Percentiles rank a stretch among this genome's conserved stretches.
These are phyloP conservation scores for Chaetura pelagica DNA, from an alignment of 2,113 vertebrate species.

Conservation along the genomic window DNA sequence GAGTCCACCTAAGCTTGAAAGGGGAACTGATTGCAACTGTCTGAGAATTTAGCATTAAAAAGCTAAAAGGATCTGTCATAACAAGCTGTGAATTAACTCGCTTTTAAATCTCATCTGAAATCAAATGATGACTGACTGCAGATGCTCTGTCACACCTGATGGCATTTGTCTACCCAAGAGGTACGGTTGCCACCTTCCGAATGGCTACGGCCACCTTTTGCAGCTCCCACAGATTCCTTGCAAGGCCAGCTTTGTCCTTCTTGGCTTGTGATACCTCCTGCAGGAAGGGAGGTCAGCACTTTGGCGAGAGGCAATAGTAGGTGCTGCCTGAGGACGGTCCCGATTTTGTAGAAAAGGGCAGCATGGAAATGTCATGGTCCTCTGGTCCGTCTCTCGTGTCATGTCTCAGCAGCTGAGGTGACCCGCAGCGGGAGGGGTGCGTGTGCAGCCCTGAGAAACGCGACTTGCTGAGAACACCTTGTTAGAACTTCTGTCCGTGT, in stretches of 20 bases:
- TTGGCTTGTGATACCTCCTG: neutral
- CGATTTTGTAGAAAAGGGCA: neutral
- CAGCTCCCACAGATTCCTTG: neutral
- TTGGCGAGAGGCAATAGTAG: fast-evolving
- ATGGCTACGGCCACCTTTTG: neutral
- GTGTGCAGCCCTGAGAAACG: neutral
- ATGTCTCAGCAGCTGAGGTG: neutral
- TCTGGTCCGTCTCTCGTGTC: fast-evolving
- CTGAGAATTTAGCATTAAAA: slow-evolving; percentile 10
- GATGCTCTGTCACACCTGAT: neutral
- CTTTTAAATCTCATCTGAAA: neutral
- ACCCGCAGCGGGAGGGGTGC: too few relatives aligned
- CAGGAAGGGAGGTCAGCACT: too few relatives aligned
- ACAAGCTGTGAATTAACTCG: neutral
- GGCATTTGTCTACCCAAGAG: neutral
- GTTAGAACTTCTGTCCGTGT: fast-evolving
- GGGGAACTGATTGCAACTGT: neutral
- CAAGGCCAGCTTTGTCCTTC: neutral
- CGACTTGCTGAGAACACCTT: fast-evolving
- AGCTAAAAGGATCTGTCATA: neutral
- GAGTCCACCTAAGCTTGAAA: neutral
- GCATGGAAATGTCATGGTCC: fast-evolving
- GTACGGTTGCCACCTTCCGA: neutral
- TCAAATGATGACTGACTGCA: neutral
- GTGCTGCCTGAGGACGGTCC: neutral